Percentiles rank a stretch among this genome's conserved stretches.
Evolutionary conservation across 2,797 vertebrate genomes (phyloP).

Genomic region (Neopelma chrysocephalum): DNA sequence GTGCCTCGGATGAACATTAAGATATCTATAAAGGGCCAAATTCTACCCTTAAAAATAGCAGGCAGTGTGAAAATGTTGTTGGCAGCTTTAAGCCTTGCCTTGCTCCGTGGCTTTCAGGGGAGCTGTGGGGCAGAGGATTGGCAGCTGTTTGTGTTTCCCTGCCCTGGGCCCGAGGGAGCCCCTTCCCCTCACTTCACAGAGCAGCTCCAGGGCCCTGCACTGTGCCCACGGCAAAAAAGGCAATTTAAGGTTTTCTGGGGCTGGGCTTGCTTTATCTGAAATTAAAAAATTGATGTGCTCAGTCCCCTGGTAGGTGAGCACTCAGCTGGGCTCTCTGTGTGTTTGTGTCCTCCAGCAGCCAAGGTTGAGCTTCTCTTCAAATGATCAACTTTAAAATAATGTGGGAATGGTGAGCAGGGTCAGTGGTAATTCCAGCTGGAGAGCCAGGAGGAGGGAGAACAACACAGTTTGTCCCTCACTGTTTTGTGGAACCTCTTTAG

Average conservation of each 20-base stretch:
- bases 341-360: constrained; percentile 5
- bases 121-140: not conserved
- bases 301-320: constrained; percentile 25
- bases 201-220: not conserved
- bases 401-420: not conserved
- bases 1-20: not conserved
- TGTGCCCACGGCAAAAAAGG: constrained; percentile 52
- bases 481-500: not conserved
- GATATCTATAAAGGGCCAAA: not conserved
- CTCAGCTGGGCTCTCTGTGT: not conserved
- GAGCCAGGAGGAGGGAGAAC: not conserved
- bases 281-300: constrained; percentile 53
- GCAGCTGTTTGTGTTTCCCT: constrained; percentile 23
- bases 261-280: constrained; percentile 24
- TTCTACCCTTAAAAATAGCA: not conserved
- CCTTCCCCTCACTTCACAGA: constrained; percentile 5
- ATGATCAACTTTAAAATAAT: not conserved
- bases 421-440: not conserved
- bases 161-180: not conserved
- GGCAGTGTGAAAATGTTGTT: not conserved
- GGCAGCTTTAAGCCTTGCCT: not conserved
- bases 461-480: not conserved
- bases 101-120: not conserved
- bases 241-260: constrained; percentile 40
- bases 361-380: not conserved